Conservation (phyloP, 2,797 vertebrate species). For the Trichosurus vulpecula region DNA sequence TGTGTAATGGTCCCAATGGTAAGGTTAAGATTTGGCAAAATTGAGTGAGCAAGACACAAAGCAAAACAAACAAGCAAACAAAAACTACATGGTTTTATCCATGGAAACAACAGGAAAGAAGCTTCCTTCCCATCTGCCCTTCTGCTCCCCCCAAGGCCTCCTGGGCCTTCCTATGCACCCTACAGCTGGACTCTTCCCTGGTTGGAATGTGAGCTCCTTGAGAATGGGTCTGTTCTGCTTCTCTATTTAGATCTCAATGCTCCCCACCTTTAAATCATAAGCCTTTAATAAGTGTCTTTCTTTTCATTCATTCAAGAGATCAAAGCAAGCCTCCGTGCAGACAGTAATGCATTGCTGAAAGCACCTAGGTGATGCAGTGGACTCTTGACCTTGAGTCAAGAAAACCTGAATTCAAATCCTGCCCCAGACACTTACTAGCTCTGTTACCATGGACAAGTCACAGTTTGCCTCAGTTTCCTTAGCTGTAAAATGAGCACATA, state of each 20-base stretch:
- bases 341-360: neutral
- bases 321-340: neutral
- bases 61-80: neutral
- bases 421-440: neutral
- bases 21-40: neutral
- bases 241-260: neutral
- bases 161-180: neutral
- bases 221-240: neutral
- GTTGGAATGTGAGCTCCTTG: neutral
- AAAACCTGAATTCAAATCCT: neutral
- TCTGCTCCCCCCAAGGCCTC: neutral
- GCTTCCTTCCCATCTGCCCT: neutral
- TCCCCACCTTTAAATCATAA: neutral
- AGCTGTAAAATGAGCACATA: neutral
- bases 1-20: neutral
- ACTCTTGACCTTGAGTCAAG: neutral
- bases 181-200: neutral
- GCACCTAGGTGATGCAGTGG: neutral
- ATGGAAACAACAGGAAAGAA: neutral
- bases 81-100: neutral
- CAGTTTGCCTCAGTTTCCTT: neutral
- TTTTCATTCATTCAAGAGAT: neutral
- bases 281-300: neutral
- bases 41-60: neutral
- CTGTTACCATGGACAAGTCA: neutral